Percentiles rank a stretch among this genome's conserved stretches.
phyloP scores from a whole-genome alignment of 2,888 invertebrate genomes.

The Hoplodrina ambigua region DNA sequence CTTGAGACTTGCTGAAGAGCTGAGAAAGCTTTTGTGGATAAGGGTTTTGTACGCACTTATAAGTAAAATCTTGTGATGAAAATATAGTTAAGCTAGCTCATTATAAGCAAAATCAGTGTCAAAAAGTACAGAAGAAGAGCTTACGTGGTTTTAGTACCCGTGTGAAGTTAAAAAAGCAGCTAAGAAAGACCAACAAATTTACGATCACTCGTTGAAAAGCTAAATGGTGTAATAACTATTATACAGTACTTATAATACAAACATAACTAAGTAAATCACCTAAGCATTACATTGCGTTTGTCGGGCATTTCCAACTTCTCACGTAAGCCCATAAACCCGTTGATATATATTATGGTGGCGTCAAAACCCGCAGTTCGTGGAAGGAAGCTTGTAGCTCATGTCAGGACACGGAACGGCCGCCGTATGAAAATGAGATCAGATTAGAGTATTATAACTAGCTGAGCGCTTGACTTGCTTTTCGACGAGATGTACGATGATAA shows the following conservation, averaged over 20 bases:
- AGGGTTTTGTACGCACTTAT: background rate
- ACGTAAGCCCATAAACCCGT: conserved; percentile 70
- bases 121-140: background rate
- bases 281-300: conserved; percentile 37
- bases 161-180: background rate
- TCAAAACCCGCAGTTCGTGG: conserved; percentile 68
- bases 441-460: conserved; percentile 48
- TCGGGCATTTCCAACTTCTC: conserved; percentile 55
- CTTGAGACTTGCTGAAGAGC: background rate
- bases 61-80: background rate
- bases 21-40: background rate
- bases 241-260: conserved; percentile 33
- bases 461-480: conserved; percentile 28
- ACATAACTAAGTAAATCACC: conserved; percentile 43
- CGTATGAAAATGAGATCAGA: conserved; percentile 69
- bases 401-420: conserved; percentile 52
- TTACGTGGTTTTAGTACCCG: background rate
- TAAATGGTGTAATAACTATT: conserved; percentile 39
- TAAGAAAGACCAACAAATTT: conserved; percentile 3
- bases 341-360: conserved; percentile 54
- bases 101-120: background rate
- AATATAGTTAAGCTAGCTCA: background rate
- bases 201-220: conserved; percentile 24
- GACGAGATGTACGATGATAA: conserved; percentile 52
- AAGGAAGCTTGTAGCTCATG: conserved; percentile 60